Base-by-base conservation (phyloP, 2,888 invertebrate species). In the Antitype chi region DNA sequence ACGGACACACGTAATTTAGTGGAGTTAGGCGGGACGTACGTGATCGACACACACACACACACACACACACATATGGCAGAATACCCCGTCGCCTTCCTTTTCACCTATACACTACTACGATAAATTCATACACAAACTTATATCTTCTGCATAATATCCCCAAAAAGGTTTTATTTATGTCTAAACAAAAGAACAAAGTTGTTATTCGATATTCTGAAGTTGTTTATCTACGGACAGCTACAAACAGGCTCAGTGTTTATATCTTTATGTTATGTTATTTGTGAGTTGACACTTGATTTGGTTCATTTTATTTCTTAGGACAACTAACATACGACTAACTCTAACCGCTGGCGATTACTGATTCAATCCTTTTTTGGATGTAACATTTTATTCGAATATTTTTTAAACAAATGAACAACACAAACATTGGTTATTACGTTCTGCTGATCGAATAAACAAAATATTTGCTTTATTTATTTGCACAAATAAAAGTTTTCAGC, bases 111-210 rank as follows among this genome's bases (percentile, higher is more conserved):
- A 64, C 43, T 47, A 11, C 43, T 62, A 81, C 55, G 7, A 74
- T 76, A 75, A 78, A 76, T 71, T 69, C 49, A 69, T 74, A 64
- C 23, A 69, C 67, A 75, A 60, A 71, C 59, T 74, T 64, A 66
- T 74, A 69, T 81, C 63, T 76, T 73, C 70, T 76, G 77, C 67
- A 76, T 74, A 76, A 66, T 68, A 81, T 74, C 52, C 28, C 28
- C 53, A 73, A 75, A 63, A 84, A 85, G 77, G 71, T 79, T 87
- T 74, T 85, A 77, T 87, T 85, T 84, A 77, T 76, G 62, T 73
- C 38, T 63, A 72, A 87, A 84, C 62, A 67, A 75, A 72, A 77
- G 62, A 63, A 72, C 64, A 74, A 81, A 77, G 76, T 79, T 76
- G 81, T 81, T 78, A 81, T 84, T 73, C 60, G 78, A 84, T 73